Evolutionary conservation across 1,140 invertebrate species (phyloP), one percentile per base, ranked within the genome.

Genomic region (Semibalanus balanoides): DNA sequence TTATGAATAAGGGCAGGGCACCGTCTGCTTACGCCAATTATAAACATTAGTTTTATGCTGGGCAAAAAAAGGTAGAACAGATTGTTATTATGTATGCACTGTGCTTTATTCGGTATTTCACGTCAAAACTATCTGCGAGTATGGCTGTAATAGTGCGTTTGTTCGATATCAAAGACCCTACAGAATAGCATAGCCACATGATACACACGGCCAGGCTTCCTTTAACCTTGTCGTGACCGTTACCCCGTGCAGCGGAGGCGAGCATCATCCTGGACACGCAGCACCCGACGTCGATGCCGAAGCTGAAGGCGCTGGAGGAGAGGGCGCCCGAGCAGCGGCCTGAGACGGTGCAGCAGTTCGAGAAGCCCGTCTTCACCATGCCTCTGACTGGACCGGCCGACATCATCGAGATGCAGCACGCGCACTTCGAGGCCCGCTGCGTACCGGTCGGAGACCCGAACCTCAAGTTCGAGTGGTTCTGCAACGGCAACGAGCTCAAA

Each of bases 401-500:
- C 83, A 83, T 98, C 9, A 92, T 92, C 88, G 95, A 98, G 86
- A 94, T 94, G 25, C 92, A 98, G 83, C 89, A 93, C 79, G 95
- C 95, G 78, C 95, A 95, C 85, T 98, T 98, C 83, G 95, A 99
- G 85, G 96, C 94, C 78, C 88, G 94, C 73, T 93, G 99, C n/a
- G 91, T 97, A 31, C 95, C 95, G 51, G 93, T 96, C 77, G 95
- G 96, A 17, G 97, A 98, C 85, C 88, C 94, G 22, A 92, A 89
- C 80, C 85, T 97, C 72, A 87, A 90, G 81, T 96, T 96, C 79
- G 93, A 97, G 84, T 98, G 96, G 96, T 96, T 91, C 81, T 90
- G 95, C 73, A 97, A 98, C 82, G 96, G 95, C 79, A 88, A 95
- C n/a, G 92, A 94, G 87, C 86, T 96, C 75, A 91, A 95, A 87